Conservation (phyloP, 2,797 vertebrate genomes). For the Megaceryle alcyon region DNA sequence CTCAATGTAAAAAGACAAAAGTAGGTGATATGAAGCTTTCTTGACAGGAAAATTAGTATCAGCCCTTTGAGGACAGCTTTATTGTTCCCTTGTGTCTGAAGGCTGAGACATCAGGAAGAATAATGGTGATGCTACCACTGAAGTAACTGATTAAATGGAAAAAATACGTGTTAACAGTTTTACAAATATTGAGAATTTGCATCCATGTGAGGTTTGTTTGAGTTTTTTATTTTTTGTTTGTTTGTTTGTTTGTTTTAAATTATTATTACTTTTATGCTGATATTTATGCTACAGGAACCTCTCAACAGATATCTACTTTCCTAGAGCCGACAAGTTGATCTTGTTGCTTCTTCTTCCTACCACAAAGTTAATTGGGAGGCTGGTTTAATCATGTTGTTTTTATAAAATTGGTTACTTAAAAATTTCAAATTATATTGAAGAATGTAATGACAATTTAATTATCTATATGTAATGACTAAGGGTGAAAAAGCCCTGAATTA, state of each 20-base stretch:
- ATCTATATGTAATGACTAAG: neutral
- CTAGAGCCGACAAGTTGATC: neutral
- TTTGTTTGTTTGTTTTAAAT: neutral
- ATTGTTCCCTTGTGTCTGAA: neutral
- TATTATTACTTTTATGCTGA: neutral
- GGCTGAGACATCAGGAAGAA: neutral
- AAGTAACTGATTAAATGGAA: neutral
- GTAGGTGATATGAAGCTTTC: neutral
- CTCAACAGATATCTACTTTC: neutral
- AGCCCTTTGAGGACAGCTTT: neutral
- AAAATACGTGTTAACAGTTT: neutral
- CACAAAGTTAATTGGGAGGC: neutral
- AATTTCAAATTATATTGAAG: neutral
- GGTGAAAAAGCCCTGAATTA: fast-evolving
- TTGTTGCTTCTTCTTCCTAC: neutral
- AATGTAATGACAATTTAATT: neutral
- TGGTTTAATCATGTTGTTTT: neutral
- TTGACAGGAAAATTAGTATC: neutral
- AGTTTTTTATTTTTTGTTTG: too few species aligned
- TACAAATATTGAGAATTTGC: neutral
- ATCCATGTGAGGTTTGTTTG: too few species aligned
- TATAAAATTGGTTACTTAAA: neutral
- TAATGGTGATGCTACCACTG: neutral
- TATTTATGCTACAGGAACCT: neutral
- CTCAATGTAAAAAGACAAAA: neutral